Evolutionary conservation across 1,140 invertebrate genomes (phyloP).

Genomic region (Harlomillsia oculata): DNA sequence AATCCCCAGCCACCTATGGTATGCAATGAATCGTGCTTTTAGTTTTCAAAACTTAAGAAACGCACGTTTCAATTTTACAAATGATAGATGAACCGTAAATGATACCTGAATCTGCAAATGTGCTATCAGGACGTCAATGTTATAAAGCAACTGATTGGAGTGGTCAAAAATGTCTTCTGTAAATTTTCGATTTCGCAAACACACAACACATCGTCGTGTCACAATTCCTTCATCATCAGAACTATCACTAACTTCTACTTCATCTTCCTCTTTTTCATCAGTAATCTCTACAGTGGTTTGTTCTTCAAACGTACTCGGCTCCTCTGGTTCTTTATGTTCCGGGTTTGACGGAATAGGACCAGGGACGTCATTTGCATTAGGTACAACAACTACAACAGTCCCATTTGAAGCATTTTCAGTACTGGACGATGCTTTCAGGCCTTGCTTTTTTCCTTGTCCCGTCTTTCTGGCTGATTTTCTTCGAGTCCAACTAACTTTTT

Average conservation of each 20-base stretch:
- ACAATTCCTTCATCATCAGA: conserved; percentile 1
- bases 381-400: no score
- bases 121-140: conserved; percentile 16
- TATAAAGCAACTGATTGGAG: conserved; percentile 10
- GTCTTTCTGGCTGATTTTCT: no score
- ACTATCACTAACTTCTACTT: conserved; percentile 2
- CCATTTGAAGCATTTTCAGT: no score
- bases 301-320: background rate
- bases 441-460: no score
- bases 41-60: no score
- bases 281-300: no score
- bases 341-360: no score
- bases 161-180: conserved; percentile 26
- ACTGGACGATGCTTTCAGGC: no score
- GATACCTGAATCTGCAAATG: conserved; percentile 16
- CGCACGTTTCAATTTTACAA: no score
- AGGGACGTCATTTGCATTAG: no score
- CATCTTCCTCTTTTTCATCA: background rate
- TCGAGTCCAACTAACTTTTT: no score
- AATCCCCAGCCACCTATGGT: conserved; percentile 10
- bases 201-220: conserved; percentile 19
- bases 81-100: background rate
- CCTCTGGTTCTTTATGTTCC: no score
- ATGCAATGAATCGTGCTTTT: background rate
- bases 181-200: conserved; percentile 21